Evolutionary conservation across 2,113 vertebrate genomes (phyloP), one percentile per base, ranked within the genome.

Genomic region (Macroglossus sobrinus): DNA sequence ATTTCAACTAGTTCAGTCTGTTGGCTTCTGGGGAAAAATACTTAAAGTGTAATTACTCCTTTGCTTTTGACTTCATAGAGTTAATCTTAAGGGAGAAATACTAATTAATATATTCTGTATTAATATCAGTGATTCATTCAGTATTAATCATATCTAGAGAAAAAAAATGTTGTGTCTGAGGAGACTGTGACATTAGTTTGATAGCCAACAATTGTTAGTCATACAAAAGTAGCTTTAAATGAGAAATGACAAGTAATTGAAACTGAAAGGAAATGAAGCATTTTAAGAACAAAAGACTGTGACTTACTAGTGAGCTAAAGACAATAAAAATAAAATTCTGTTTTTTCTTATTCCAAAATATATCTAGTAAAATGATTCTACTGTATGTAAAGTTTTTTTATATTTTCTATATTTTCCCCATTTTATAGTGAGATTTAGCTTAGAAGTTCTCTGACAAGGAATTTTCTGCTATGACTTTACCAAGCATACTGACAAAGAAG

Each of bases 111-210:
- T 69, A 69, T 35, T 35, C 89, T 68, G 28, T 18, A 47, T 85
- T 82, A 72, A 85, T 68, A 94, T 69, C 40, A 50, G 45, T 96
- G 85, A 97, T n/a, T 96, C 89, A 93, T 38, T 84, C 76, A 18
- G 61, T 61, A 30, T 96, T 97, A 95, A 91, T 94, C 92, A 96
- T 35, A 78, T 16, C n/a, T 45, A 45, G 10, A 45, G 72, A 93
- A 93, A 96, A 96, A 95, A 47, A 87, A 78, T 94, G 85, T 93
- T 89, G 88, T 85, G 61, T 93, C 78, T 95, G 76, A 96, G 35
- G 79, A 19, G 38, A 78, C 47, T 89, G 81, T 85, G 93, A 96
- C 57, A 63, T 82, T 91, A 47, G 85, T 85, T 40, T 72, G 74
- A 87, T 78, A 91, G 76, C 28, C 85, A 69, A 59, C 45, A 72